Percentiles rank a stretch among this genome's conserved stretches.
phyloP scores from a whole-genome alignment of 1,140 invertebrate species.

The Acyrthosiphon pisum region DNA sequence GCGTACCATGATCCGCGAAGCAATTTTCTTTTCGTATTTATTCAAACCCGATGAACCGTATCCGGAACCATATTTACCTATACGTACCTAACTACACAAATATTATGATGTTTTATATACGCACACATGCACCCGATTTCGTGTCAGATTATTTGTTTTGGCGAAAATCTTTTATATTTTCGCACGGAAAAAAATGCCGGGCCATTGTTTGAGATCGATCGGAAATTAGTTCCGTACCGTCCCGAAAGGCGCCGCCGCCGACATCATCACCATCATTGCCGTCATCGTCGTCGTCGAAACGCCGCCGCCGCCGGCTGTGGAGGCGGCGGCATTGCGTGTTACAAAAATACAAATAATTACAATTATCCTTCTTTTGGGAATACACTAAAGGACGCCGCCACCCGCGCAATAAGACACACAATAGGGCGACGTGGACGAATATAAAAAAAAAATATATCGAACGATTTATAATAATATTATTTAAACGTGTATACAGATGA shows the following conservation, averaged over 20 bases:
- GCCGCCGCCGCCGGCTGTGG: not conserved
- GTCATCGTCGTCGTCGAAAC: not conserved
- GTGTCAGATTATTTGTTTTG: not conserved
- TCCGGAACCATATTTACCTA: not conserved
- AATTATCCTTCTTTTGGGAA: constrained; percentile 19
- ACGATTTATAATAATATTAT: not conserved
- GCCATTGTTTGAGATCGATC: constrained; percentile 29
- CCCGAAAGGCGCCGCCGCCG: not conserved
- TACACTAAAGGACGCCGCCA: constrained; percentile 35
- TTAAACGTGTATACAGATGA: not conserved
- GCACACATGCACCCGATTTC: not conserved
- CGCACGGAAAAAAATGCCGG: not conserved
- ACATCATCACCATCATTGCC: not conserved
- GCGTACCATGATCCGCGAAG: not conserved
- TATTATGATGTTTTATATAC: not conserved
- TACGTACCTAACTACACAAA: not conserved
- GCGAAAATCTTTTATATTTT: constrained; percentile 21
- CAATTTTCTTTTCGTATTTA: not conserved
- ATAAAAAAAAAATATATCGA: not conserved
- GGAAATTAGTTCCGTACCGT: constrained; percentile 34
- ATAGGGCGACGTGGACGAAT: not conserved
- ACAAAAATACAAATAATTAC: constrained; percentile 29
- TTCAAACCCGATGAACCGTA: constrained; percentile 12
- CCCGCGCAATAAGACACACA: constrained; percentile 44
- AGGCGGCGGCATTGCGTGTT: constrained; percentile 27